Base-by-base conservation (phyloP, 2,113 vertebrate genomes). In the Okapia johnstoni region DNA sequence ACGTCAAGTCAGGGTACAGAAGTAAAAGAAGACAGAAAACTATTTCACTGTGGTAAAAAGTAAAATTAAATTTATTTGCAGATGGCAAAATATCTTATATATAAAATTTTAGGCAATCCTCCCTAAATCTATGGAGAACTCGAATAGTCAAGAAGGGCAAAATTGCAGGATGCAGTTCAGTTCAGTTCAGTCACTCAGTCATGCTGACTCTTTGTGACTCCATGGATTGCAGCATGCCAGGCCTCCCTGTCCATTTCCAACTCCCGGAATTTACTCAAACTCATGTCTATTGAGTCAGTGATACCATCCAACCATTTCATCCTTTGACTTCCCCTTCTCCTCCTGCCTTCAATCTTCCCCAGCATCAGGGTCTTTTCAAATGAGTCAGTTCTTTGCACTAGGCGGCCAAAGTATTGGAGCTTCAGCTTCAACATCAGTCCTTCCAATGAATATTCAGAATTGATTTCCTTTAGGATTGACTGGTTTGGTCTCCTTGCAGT, bases 151-250 rank as follows among this genome's bases (percentile, higher is more conserved):
- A 81, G 79, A 23, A 48, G 30, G 54, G 28, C 19, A 54, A 33
- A 52, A 11, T n/a, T 81, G 30, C 48, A 54, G 5, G 77, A 54
- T 54, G 33, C 8, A 66, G 63, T 21, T 36, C 63, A 63, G 60
- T 63, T 63, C 30, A 66, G 63, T 36, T 66, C n/a, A 66, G 63
- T 36, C 17, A 19, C 63, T 66, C 33, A 66, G n/a, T 36, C 17
- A 0, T 36, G 33, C 8, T 0, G n/a, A 21, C 4, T 66, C 8
- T 66, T n/a, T 11, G 4, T 66, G n/a, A 66, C n/a, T 8, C 17
- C n/a, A 11, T 21, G n/a, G 63, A 36, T 1, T 36, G 63, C 17
- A 66, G 17, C 33, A 66, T 1, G 2, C 17, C 33, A 66, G 63
- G 16, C 33, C 4, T 66, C 17, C 17, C 33, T 66, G 17, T 66